phyloP scores from a whole-genome alignment of 2,113 vertebrate genomes.

The Eolophus roseicapilla region DNA sequence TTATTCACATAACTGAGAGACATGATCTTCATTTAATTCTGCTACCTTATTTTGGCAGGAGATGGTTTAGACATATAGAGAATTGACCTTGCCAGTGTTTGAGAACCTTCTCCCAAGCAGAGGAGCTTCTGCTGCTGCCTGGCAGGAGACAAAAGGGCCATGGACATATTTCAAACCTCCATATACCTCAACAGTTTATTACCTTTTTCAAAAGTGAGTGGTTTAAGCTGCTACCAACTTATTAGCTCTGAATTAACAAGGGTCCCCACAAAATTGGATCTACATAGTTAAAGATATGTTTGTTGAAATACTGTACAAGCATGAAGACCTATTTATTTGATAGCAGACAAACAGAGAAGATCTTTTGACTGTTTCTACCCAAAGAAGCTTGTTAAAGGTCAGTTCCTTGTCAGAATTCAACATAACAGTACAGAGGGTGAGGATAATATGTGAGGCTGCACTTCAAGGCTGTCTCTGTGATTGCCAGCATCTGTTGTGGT shows the following conservation, averaged over 20 bases:
- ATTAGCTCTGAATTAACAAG: background rate
- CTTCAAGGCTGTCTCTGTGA: background rate
- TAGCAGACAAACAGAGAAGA: background rate
- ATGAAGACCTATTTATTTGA: background rate
- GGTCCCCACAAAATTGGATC: background rate
- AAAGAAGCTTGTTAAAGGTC: constrained; percentile 8
- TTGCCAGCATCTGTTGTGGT: constrained; percentile 48
- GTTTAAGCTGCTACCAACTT: background rate
- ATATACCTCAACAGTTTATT: background rate
- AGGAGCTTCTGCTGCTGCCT: background rate
- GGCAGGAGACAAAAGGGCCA: background rate
- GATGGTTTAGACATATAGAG: background rate
- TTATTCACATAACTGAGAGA: background rate
- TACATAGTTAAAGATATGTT: background rate
- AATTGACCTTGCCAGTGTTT: background rate
- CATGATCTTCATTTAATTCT: background rate
- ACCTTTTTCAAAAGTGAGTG: background rate
- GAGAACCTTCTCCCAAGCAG: background rate
- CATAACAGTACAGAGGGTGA: background rate
- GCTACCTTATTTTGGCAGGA: background rate
- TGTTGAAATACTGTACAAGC: background rate
- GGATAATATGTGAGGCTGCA: background rate
- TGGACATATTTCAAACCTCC: background rate
- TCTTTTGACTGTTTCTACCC: background rate
- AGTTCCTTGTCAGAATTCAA: background rate